These are phyloP conservation scores for Telenomus remus DNA, from an alignment of 1,140 invertebrate genomes.

Conservation along the genomic window DNA sequence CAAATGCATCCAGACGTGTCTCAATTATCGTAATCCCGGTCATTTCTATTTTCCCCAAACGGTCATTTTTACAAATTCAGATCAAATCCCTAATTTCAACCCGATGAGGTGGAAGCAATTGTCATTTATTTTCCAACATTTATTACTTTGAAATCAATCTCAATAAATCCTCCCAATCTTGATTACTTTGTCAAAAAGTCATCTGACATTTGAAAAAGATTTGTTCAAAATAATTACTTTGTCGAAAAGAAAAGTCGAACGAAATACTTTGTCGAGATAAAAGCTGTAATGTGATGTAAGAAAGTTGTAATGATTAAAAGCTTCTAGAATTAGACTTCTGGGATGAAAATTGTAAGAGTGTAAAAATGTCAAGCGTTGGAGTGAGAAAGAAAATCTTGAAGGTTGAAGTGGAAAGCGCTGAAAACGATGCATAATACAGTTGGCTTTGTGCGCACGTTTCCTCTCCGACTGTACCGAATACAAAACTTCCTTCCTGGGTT, in stretches of 20 bases:
- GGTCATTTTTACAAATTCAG: slow-evolving; percentile 9
- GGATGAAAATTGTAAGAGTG: slow-evolving; percentile 1
- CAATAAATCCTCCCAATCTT: too few species aligned
- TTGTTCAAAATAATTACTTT: too few species aligned
- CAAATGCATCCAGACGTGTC: slow-evolving; percentile 15
- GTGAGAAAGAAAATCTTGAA: slow-evolving; percentile 21
- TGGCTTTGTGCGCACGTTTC: slow-evolving; percentile 10
- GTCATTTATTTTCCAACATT: too few species aligned
- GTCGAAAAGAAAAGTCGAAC: too few species aligned
- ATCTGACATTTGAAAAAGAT: too few species aligned
- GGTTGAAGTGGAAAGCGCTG: slow-evolving; percentile 13
- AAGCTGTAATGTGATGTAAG: too few species aligned
- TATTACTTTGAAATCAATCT: too few species aligned
- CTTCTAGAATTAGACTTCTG: neutral
- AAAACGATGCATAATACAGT: slow-evolving; percentile 17
- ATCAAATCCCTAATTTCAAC: too few species aligned
- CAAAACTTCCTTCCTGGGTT: slow-evolving; percentile 71
- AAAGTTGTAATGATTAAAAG: neutral
- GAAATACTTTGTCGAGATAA: too few species aligned
- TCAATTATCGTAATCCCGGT: slow-evolving; percentile 32
- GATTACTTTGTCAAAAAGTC: too few species aligned
- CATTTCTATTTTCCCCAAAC: neutral
- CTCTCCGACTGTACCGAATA: slow-evolving; percentile 59
- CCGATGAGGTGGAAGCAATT: too few species aligned
- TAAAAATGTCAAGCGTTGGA: slow-evolving; percentile 4